Conservation (phyloP, 2,888 invertebrate species). For the Apamea sordens region DNA sequence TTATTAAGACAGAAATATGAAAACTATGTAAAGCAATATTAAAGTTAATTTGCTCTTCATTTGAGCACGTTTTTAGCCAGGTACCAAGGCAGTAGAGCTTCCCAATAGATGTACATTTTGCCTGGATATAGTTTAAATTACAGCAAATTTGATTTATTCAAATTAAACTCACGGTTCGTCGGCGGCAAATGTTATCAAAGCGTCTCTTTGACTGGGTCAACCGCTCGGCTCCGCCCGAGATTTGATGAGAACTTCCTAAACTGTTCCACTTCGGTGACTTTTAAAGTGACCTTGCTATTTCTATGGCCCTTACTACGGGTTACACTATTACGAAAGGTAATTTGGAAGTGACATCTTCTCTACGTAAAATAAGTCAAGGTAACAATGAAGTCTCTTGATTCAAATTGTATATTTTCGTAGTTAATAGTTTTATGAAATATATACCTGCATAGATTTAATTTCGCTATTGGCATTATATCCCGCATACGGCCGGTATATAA, state of each 20-base stretch:
- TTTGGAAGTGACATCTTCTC: slow-evolving; percentile 15
- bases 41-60: slow-evolving; percentile 37
- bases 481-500: not conserved
- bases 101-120: slow-evolving; percentile 55
- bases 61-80: slow-evolving; percentile 24
- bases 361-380: not conserved
- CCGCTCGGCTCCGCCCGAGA: slow-evolving; percentile 74
- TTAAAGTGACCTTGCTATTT: slow-evolving; percentile 82
- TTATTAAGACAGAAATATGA: slow-evolving; percentile 27
- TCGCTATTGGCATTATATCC: not conserved
- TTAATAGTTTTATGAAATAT: not conserved
- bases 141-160: slow-evolving; percentile 85
- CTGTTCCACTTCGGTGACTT: slow-evolving; percentile 82
- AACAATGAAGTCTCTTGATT: not conserved
- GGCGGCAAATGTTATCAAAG: slow-evolving; percentile 83
- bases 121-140: slow-evolving; percentile 71
- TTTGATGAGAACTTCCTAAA: slow-evolving; percentile 83
- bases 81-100: slow-evolving; percentile 22
- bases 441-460: not conserved
- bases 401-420: not conserved
- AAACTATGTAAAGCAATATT: slow-evolving; percentile 32
- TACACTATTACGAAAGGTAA: slow-evolving; percentile 31
- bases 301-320: slow-evolving; percentile 67
- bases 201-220: slow-evolving; percentile 80
- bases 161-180: slow-evolving; percentile 81